Percentiles rank a stretch among this genome's conserved stretches.
These are phyloP conservation scores for Cryptus viduatorius DNA, from an alignment of 2,888 invertebrate genomes.

Conservation along the genomic window DNA sequence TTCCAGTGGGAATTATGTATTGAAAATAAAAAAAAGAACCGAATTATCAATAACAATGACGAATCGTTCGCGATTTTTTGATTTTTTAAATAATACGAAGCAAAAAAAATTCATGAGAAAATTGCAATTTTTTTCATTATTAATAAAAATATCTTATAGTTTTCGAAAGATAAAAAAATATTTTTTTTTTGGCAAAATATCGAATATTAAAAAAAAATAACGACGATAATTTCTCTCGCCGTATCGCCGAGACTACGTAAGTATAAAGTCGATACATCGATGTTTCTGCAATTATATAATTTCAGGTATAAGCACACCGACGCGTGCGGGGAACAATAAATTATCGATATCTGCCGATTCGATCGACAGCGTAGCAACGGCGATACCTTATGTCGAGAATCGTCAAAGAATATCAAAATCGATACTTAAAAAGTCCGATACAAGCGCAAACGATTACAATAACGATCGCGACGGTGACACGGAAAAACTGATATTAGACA, in stretches of 20 bases:
- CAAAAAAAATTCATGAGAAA: no score
- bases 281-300: conserved; percentile 68
- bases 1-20: no score
- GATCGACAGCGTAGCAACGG: conserved; percentile 87
- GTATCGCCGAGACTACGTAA: background rate
- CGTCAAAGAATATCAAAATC: conserved; percentile 90
- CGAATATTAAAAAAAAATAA: background rate
- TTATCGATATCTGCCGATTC: conserved; percentile 90
- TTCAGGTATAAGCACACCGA: conserved; percentile 73
- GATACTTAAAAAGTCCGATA: conserved; percentile 91
- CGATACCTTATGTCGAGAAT: conserved; percentile 87
- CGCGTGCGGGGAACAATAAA: conserved; percentile 87
- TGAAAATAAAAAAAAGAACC: no score
- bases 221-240: background rate
- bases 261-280: conserved; percentile 9
- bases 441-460: conserved; percentile 85
- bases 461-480: conserved; percentile 89
- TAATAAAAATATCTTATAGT: no score
- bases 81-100: no score
- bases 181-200: no score
- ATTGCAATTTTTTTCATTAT: no score
- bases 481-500: conserved; percentile 90
- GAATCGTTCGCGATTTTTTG: no score
- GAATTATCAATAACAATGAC: no score
- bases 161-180: no score